Evolutionary conservation across 1,140 invertebrate species (phyloP).

Genomic region (Lepidostoma basale): DNA sequence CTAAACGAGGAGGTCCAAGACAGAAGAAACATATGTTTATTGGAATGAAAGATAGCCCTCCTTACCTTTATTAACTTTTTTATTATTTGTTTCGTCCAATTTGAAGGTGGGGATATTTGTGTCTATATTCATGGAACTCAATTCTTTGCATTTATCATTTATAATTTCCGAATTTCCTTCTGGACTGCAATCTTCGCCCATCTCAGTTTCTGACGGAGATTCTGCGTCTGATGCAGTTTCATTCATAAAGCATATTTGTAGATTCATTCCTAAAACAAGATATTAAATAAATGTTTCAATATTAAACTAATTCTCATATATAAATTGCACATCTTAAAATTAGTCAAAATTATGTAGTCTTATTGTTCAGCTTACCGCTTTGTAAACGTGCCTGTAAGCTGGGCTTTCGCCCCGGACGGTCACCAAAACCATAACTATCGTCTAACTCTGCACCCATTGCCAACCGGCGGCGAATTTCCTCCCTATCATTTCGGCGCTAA

Average conservation of each 20-base stretch:
- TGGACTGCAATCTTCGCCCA: conserved; percentile 40
- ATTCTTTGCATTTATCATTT: not conserved
- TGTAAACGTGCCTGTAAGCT: conserved; percentile 86
- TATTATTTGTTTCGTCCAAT: not conserved
- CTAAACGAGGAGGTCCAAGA: no score
- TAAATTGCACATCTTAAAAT: not conserved
- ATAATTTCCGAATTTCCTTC: not conserved
- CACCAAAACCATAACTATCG: conserved; percentile 69
- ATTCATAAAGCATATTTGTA: conserved; percentile 96
- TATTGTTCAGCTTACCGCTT: conserved; percentile 67
- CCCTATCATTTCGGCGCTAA: conserved; percentile 86
- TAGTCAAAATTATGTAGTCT: not conserved
- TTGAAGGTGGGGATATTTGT: not conserved
- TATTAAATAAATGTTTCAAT: not conserved
- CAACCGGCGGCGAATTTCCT: conserved; percentile 86
- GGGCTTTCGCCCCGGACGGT: conserved; percentile 77
- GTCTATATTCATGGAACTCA: not conserved
- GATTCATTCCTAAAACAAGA: conserved; percentile 77
- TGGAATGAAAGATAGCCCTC: no score
- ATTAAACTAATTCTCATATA: not conserved
- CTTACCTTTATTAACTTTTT: conserved; percentile 19
- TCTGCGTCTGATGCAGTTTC: conserved; percentile 85
- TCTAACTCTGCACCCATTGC: conserved; percentile 86
- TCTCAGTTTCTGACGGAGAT: conserved; percentile 74
- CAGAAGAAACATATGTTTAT: no score